Evolutionary conservation across 2,113 vertebrate species (phyloP).

Genomic region (Ictalurus punctatus): DNA sequence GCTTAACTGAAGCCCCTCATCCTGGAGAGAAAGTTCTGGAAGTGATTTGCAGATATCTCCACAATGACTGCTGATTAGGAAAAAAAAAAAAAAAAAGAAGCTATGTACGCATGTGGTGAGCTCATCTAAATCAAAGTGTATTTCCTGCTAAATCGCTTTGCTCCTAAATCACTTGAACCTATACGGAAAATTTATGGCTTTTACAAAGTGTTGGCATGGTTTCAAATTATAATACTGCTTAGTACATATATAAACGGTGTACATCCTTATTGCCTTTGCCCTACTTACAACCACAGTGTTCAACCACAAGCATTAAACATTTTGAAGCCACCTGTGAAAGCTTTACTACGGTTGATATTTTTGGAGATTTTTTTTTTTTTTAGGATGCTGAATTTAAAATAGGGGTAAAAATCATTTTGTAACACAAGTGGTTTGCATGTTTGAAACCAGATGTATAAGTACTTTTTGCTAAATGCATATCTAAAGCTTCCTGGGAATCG

Average conservation of each 20-base stretch:
- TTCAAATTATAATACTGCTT: constrained; percentile 17
- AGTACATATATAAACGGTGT: constrained; percentile 7
- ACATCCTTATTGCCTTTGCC: constrained; percentile 31
- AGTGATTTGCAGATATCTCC: constrained; percentile 41
- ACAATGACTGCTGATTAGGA: constrained; percentile 31
- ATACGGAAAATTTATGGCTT: neutral
- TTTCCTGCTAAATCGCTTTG: constrained; percentile 27
- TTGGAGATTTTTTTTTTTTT: neutral
- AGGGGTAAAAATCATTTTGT: constrained; percentile 1
- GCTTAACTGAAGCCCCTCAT: constrained; percentile 38
- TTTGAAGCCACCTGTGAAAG: constrained; percentile 41
- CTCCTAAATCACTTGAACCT: constrained; percentile 23
- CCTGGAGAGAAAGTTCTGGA: constrained; percentile 35
- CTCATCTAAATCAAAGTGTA: constrained; percentile 34
- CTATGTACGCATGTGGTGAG: constrained; percentile 19
- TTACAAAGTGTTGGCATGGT: constrained; percentile 18
- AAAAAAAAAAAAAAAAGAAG: neutral
- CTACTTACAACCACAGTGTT: constrained; percentile 5
- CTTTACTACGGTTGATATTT: neutral
- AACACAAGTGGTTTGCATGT: constrained; percentile 15
- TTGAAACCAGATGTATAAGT: constrained; percentile 36
- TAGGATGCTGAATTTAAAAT: constrained; percentile 9
- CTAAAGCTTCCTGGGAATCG: constrained; percentile 24
- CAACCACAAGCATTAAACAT: constrained; percentile 15
- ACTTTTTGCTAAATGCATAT: constrained; percentile 20